These are phyloP conservation scores for Thymallus thymallus DNA, from an alignment of 2,113 vertebrate species.

Conservation along the genomic window DNA sequence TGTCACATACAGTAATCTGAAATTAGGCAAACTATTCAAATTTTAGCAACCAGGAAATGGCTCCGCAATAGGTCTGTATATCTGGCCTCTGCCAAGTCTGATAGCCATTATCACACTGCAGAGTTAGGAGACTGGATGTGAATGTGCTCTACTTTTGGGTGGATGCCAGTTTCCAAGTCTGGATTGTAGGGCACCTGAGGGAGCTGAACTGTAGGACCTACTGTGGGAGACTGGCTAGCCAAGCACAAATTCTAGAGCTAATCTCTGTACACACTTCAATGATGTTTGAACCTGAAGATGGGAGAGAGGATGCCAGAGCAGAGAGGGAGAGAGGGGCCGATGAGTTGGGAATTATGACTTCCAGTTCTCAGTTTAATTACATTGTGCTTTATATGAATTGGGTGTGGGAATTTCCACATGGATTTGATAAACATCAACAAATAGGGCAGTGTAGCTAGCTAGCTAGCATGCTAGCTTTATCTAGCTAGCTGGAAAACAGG, in stretches of 20 bases:
- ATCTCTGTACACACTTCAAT: constrained; percentile 21
- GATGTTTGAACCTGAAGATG: constrained; percentile 23
- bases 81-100: constrained; percentile 1
- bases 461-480: too few relatives aligned
- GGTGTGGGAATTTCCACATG: too few relatives aligned
- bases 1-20: too few relatives aligned
- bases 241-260: constrained; percentile 3
- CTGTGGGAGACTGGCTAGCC: constrained; percentile 15
- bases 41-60: too few relatives aligned
- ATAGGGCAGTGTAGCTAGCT: too few relatives aligned
- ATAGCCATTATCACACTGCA: too few relatives aligned
- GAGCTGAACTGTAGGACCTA: constrained; percentile 17
- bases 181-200: neutral
- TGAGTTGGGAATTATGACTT: constrained; percentile 12
- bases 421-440: too few relatives aligned
- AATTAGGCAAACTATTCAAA: too few relatives aligned
- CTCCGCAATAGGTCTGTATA: too few relatives aligned
- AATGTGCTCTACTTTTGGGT: constrained; percentile 9
- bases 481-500: too few relatives aligned
- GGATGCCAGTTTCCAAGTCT: constrained; percentile 4
- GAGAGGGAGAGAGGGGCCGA: neutral
- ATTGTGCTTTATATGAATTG: too few relatives aligned
- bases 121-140: constrained; percentile 6
- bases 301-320: neutral
- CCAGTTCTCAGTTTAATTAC: too few relatives aligned